These are phyloP conservation scores for Apodemus agrarius DNA, from an alignment of 2,797 vertebrate genomes.

Conservation along the genomic window DNA sequence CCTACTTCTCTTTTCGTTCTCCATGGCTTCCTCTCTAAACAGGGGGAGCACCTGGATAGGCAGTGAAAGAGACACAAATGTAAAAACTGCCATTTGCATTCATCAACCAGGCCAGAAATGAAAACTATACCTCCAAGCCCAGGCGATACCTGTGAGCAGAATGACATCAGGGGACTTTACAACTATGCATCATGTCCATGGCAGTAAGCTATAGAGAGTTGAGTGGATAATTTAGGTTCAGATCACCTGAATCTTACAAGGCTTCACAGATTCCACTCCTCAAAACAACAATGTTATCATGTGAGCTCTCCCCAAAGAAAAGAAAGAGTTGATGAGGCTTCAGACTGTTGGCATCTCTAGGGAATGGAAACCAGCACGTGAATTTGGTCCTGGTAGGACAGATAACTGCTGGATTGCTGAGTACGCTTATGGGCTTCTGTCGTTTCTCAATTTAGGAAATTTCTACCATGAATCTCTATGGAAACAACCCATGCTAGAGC, in stretches of 20 bases:
- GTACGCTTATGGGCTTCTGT: neutral
- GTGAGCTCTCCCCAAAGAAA: conserved; percentile 72
- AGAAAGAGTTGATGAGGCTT: conserved; percentile 62
- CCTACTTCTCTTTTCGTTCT: neutral
- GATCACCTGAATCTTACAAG: conserved; percentile 60
- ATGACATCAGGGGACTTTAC: conserved; percentile 55
- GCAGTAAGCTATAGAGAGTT: conserved; percentile 68
- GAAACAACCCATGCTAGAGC: neutral
- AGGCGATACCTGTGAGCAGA: conserved; percentile 76
- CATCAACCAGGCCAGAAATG: conserved; percentile 53
- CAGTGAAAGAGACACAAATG: neutral
- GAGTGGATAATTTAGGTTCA: conserved; percentile 72
- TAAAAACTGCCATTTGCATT: conserved; percentile 62
- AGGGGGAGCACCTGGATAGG: conserved; percentile 28
- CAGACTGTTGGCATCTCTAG: conserved; percentile 56
- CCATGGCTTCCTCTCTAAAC: neutral
- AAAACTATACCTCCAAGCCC: conserved; percentile 54
- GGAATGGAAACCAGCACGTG: conserved; percentile 53
- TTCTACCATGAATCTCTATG: neutral
- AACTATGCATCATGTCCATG: conserved; percentile 74
- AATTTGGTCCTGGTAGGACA: conserved; percentile 54
- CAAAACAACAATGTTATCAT: conserved; percentile 47
- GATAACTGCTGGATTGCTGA: conserved; percentile 29
- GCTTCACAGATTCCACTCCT: conserved; percentile 51
- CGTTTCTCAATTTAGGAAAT: neutral